These are phyloP conservation scores for Hylia prasina DNA, from an alignment of 2,113 vertebrate species.

Conservation along the genomic window DNA sequence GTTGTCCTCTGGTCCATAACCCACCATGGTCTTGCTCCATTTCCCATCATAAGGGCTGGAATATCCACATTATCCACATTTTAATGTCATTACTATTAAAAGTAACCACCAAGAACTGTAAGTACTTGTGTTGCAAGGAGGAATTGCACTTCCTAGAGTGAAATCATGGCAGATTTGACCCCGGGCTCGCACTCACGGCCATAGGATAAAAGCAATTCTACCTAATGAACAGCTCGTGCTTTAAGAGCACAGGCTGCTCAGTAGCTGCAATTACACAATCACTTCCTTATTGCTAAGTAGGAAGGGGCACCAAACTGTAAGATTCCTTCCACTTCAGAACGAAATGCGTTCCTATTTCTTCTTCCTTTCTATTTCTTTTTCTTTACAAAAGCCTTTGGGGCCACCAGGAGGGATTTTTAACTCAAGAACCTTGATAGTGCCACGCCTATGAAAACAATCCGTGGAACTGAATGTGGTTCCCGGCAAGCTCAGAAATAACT, in stretches of 20 bases:
- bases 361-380: not conserved
- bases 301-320: not conserved
- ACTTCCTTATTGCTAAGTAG: not conserved
- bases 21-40: constrained; percentile 99
- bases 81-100: not conserved
- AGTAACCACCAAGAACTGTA: not conserved
- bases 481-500: not conserved
- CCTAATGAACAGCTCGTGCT: not conserved
- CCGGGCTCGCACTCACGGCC: rapidly evolving
- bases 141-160: not conserved
- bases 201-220: rapidly evolving
- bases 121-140: not conserved
- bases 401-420: not conserved
- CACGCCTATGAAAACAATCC: rapidly evolving
- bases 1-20: constrained; percentile 88
- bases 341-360: rapidly evolving
- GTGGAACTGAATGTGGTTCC: rapidly evolving
- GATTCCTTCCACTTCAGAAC: not conserved
- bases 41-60: constrained; percentile 94
- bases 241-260: not conserved
- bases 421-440: not conserved
- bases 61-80: not conserved
- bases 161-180: not conserved
- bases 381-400: not conserved
- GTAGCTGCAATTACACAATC: not conserved